Percentiles rank a stretch among this genome's conserved stretches.
Evolutionary conservation across 2,888 invertebrate species (phyloP).

Genomic region (Parasteatoda lunata): DNA sequence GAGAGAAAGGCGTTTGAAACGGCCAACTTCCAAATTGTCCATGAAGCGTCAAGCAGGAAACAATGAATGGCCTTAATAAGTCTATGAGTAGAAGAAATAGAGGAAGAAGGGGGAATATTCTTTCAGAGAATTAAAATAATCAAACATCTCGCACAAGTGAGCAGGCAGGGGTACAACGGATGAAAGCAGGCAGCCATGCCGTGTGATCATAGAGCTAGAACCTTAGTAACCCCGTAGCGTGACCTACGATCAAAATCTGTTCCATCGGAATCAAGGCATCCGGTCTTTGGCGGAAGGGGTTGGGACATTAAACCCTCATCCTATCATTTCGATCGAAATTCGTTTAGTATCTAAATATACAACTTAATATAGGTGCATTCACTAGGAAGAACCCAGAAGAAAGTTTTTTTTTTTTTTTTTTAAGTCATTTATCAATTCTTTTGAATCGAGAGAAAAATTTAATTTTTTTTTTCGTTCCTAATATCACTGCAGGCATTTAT

Average conservation of each 20-base stretch:
- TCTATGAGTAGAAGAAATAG: neutral
- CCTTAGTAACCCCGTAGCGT: conserved; percentile 3
- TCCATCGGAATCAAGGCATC: conserved; percentile 4
- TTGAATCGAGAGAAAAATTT: too few relatives aligned
- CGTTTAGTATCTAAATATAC: too few relatives aligned
- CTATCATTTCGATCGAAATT: neutral
- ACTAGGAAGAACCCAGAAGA: too few relatives aligned
- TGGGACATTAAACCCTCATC: neutral
- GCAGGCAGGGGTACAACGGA: neutral
- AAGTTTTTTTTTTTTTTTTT: too few relatives aligned
- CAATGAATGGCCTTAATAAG: neutral
- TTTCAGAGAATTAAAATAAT: neutral
- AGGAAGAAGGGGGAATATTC: neutral
- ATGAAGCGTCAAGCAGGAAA: too few relatives aligned
- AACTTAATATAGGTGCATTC: too few relatives aligned
- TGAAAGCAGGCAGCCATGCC: neutral
- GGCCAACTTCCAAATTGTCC: too few relatives aligned
- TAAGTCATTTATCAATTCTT: too few relatives aligned
- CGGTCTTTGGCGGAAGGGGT: conserved; percentile 12
- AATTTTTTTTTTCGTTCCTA: too few relatives aligned
- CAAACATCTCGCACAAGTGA: neutral
- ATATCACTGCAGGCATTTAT: too few relatives aligned
- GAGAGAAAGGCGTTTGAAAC: too few relatives aligned
- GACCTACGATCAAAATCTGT: conserved; percentile 14
- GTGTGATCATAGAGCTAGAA: neutral